Evolutionary conservation across 2,113 vertebrate species (phyloP).

Genomic region (Nannobrachium achirus): DNA sequence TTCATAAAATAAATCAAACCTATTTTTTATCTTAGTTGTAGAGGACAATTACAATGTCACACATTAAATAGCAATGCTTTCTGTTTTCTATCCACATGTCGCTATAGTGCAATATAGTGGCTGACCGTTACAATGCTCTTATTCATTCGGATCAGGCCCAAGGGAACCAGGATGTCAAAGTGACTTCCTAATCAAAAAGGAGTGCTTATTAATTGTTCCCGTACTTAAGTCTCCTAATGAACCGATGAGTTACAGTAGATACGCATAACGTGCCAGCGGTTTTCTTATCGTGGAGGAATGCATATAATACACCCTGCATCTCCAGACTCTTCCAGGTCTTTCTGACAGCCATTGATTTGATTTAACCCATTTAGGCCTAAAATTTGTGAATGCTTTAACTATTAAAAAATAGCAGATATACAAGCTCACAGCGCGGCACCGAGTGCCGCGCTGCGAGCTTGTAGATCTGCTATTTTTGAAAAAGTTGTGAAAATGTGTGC

Average conservation of each 20-base stretch:
- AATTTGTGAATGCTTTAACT: not conserved
- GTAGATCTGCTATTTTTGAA: too few relatives aligned
- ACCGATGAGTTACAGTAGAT: not conserved
- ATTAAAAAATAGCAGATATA: too few relatives aligned
- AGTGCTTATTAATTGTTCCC: not conserved
- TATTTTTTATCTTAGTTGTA: too few relatives aligned
- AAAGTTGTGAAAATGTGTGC: too few relatives aligned
- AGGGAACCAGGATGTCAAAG: not conserved
- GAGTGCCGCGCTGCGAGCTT: too few relatives aligned
- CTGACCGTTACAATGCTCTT: not conserved
- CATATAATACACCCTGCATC: not conserved
- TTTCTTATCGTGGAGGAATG: not conserved
- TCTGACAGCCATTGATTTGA: not conserved
- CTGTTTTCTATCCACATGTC: not conserved
- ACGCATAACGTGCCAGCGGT: not conserved
- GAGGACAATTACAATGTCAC: constrained; percentile 6
- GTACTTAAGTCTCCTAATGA: not conserved
- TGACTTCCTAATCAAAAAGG: not conserved
- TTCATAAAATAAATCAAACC: too few relatives aligned
- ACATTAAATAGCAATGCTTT: not conserved
- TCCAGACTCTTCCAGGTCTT: not conserved
- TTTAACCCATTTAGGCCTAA: not conserved
- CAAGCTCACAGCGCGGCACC: too few relatives aligned
- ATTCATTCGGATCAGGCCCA: not conserved
- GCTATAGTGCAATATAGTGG: not conserved